phyloP scores from a whole-genome alignment of 2,888 invertebrate species.

The Philhelius pedissequus region DNA sequence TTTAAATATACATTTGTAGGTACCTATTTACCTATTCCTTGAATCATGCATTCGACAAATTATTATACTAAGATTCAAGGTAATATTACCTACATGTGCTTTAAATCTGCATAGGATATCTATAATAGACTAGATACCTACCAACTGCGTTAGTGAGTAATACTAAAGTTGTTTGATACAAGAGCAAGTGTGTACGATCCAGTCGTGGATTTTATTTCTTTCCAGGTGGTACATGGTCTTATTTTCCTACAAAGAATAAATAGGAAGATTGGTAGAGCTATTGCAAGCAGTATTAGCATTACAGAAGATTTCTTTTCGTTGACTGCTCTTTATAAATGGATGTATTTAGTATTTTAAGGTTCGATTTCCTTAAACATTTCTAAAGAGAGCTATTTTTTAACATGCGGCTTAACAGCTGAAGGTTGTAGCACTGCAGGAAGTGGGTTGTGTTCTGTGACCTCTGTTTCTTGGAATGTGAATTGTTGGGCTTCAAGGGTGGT shows the following conservation, averaged over 20 bases:
- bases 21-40: no score
- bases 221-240: neutral
- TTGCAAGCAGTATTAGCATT: neutral
- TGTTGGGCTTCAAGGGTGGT: slow-evolving; percentile 19
- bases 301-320: slow-evolving; percentile 8
- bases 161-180: no score
- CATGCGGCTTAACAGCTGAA: neutral
- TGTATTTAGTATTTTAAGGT: slow-evolving; percentile 12
- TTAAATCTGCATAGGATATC: no score
- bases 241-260: neutral
- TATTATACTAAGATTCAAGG: no score
- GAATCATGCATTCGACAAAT: no score
- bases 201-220: no score
- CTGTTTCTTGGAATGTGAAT: slow-evolving; percentile 12
- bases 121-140: no score
- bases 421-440: slow-evolving; percentile 12
- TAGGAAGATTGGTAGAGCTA: neutral
- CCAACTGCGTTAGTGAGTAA: no score
- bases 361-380: slow-evolving; percentile 36
- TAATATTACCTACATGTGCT: no score
- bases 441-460: neutral
- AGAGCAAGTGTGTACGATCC: no score
- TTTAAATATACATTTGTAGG: no score
- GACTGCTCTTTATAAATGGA: neutral
- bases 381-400: slow-evolving; percentile 16